These are phyloP conservation scores for Listrodromus nycthemerus DNA, from an alignment of 2,888 invertebrate species.

Conservation along the genomic window DNA sequence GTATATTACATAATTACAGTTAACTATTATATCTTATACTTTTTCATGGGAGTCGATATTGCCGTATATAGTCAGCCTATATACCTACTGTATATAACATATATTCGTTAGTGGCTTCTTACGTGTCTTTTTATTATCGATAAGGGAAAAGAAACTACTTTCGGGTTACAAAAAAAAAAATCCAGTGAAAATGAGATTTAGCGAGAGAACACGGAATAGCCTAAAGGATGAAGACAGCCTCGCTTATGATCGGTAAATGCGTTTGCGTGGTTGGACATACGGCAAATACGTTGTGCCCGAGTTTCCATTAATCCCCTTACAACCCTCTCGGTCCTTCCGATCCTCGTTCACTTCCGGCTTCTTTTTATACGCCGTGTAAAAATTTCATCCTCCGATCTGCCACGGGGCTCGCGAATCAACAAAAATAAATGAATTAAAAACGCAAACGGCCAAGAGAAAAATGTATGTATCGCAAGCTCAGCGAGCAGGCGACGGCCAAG, in stretches of 20 bases:
- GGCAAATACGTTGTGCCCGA: slow-evolving; percentile 9
- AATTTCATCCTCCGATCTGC: neutral
- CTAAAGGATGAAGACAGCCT: slow-evolving; percentile 32
- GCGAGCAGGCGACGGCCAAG: slow-evolving; percentile 56
- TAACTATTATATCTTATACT: slow-evolving; percentile 35
- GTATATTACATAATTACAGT: slow-evolving; percentile 28
- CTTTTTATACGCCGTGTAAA: slow-evolving; percentile 16
- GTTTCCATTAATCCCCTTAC: slow-evolving; percentile 31
- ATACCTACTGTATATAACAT: slow-evolving; percentile 33
- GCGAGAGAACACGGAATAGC: slow-evolving; percentile 18
- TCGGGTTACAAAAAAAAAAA: slow-evolving; percentile 10
- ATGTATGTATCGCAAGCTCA: slow-evolving; percentile 63
- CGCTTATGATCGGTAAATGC: slow-evolving; percentile 30
- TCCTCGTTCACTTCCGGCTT: slow-evolving; percentile 1
- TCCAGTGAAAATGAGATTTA: slow-evolving; percentile 10
- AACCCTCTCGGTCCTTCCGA: slow-evolving; percentile 7
- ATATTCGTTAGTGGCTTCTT: slow-evolving; percentile 33
- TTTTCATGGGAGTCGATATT: slow-evolving; percentile 40
- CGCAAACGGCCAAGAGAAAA: slow-evolving; percentile 3
- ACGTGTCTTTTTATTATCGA: slow-evolving; percentile 23
- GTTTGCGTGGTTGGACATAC: slow-evolving; percentile 14
- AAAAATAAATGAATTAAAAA: slow-evolving; percentile 45
- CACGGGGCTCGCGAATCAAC: slow-evolving; percentile 15
- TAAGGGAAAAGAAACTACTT: slow-evolving; percentile 30
- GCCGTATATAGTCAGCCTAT: slow-evolving; percentile 34